Conservation (phyloP, 2,113 vertebrate genomes). For the Petaurus breviceps region DNA sequence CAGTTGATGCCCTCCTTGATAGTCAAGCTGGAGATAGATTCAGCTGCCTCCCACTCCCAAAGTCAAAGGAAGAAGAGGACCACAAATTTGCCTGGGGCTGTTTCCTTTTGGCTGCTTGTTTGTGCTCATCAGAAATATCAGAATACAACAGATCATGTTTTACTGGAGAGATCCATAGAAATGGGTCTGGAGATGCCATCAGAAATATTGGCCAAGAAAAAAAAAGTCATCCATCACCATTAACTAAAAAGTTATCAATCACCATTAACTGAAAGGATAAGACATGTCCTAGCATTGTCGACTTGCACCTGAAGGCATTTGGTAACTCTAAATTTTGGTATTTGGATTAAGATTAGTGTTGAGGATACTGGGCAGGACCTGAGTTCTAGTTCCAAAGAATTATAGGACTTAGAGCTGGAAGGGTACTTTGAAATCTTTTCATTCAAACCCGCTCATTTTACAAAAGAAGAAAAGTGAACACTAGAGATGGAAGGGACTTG, state of each 20-base stretch:
- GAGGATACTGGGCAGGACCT: not conserved
- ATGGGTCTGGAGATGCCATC: not conserved
- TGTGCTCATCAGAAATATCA: constrained; percentile 65
- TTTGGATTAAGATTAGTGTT: not conserved
- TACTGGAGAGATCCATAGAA: constrained; percentile 64
- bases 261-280: not conserved
- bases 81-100: constrained; percentile 64
- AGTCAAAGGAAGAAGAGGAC: constrained; percentile 15
- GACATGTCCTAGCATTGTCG: not conserved
- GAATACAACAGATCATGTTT: constrained; percentile 79
- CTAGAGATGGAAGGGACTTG: not conserved
- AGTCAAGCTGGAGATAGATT: constrained; percentile 71
- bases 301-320: not conserved
- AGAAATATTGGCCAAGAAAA: not conserved
- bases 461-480: not conserved
- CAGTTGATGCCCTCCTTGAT: constrained; percentile 59
- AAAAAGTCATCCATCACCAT: too few species aligned
- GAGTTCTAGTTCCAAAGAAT: not conserved
- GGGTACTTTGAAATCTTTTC: not conserved
- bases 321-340: not conserved
- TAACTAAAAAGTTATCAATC: too few species aligned
- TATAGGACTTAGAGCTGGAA: not conserved
- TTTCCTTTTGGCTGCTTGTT: constrained; percentile 65
- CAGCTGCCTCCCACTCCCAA: constrained; percentile 47
- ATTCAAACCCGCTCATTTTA: not conserved